phyloP scores from a whole-genome alignment of 2,113 vertebrate genomes.

The Mormyrus iriodes region DNA sequence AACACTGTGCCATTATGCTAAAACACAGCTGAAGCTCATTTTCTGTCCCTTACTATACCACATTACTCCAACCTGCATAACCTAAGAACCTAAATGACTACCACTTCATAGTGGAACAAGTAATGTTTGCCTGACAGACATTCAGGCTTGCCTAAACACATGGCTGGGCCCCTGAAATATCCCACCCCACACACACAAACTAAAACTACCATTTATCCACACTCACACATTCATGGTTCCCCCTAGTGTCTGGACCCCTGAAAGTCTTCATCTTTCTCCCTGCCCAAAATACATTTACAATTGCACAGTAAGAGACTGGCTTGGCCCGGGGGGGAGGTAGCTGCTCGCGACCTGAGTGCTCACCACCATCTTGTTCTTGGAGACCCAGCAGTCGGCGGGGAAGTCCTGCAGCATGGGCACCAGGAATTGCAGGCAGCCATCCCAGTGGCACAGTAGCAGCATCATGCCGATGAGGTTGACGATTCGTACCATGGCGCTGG shows the following conservation, averaged over 20 bases:
- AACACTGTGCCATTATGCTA: neutral
- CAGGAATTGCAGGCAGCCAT: slow-evolving; percentile 95
- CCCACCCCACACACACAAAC: neutral
- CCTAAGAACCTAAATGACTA: neutral
- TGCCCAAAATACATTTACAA: neutral
- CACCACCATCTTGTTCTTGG: slow-evolving; percentile 98
- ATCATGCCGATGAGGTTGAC: slow-evolving; percentile 97
- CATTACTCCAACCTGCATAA: neutral
- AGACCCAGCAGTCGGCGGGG: slow-evolving; percentile 91
- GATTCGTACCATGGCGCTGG: slow-evolving; percentile 89
- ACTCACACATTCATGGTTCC: neutral
- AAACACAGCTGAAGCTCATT: neutral
- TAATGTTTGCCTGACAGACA: neutral
- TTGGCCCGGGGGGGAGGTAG: neutral
- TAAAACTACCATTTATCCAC: neutral
- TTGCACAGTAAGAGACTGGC: neutral
- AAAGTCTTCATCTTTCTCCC: neutral
- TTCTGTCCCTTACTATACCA: neutral
- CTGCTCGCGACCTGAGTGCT: slow-evolving; percentile 44
- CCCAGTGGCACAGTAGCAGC: slow-evolving; percentile 96
- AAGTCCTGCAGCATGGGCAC: slow-evolving; percentile 99
- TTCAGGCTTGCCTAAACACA: neutral
- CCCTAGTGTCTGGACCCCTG: neutral
- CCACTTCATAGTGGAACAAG: neutral
- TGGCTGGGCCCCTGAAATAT: neutral